Conservation (phyloP, 2,888 invertebrate genomes). For the Tachystola acroxantha region DNA sequence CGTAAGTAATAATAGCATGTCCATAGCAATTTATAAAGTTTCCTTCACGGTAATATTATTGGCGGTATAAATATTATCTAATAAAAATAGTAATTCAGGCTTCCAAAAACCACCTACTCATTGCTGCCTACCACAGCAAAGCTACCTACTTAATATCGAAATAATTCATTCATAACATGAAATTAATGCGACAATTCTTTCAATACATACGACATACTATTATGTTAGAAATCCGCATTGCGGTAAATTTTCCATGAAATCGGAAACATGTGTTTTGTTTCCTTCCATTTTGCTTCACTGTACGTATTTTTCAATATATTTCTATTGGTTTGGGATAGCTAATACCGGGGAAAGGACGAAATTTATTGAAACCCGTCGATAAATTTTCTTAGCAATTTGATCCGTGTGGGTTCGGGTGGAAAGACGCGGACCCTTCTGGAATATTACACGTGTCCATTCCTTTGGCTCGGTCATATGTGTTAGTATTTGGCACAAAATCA, state of each 20-base stretch:
- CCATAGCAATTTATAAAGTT: no score
- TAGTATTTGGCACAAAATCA: no score
- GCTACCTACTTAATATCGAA: no score
- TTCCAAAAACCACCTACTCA: no score
- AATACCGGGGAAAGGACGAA: not conserved
- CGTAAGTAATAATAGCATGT: no score
- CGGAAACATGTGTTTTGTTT: not conserved
- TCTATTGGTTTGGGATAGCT: not conserved
- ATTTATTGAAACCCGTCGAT: not conserved
- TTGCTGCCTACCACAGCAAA: no score
- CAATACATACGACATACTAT: not conserved
- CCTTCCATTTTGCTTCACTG: not conserved
- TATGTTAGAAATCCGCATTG: conserved; percentile 19
- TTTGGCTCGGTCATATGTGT: no score
- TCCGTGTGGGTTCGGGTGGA: not conserved
- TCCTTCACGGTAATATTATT: no score
- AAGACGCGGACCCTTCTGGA: not conserved
- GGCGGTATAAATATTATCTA: no score
- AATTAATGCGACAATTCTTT: not conserved
- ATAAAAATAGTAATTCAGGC: no score
- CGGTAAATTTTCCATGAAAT: conserved; percentile 16
- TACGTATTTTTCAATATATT: not conserved
- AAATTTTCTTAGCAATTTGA: not conserved
- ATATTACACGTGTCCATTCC: no score
- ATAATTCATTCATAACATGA: no score